Conservation (phyloP, 2,113 vertebrate genomes). For the Callithrix jacchus region DNA sequence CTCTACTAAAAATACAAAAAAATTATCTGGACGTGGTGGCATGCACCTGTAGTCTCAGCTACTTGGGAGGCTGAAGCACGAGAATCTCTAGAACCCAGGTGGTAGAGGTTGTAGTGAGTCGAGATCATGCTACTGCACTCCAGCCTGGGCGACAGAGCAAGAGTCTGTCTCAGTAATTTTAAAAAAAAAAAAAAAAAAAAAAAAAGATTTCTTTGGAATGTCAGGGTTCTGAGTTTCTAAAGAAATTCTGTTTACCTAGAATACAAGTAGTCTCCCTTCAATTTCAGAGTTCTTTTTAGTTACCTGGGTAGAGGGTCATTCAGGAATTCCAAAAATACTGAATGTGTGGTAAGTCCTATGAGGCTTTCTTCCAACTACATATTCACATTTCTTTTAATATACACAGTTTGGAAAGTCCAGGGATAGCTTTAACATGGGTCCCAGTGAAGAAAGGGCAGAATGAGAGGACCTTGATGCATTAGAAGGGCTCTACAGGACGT, state of each 20-base stretch:
- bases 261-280: not conserved
- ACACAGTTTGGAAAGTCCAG: slow-evolving; percentile 22
- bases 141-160: too few relatives aligned
- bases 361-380: not conserved
- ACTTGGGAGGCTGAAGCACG: too few relatives aligned
- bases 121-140: too few relatives aligned
- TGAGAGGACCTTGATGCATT: not conserved
- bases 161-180: too few relatives aligned
- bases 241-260: slow-evolving; percentile 14
- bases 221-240: slow-evolving; percentile 34
- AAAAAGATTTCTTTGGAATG: not conserved
- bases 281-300: slow-evolving; percentile 37
- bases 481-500: not conserved
- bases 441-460: not conserved
- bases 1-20: too few relatives aligned
- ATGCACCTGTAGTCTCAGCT: too few relatives aligned
- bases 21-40: too few relatives aligned
- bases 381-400: not conserved
- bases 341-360: not conserved
- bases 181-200: not conserved
- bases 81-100: too few relatives aligned
- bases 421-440: not conserved
- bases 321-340: slow-evolving; percentile 3
- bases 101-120: too few relatives aligned
- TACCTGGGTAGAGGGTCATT: not conserved